phyloP scores from a whole-genome alignment of 1,140 invertebrate genomes.

The Adelges cooleyi region DNA sequence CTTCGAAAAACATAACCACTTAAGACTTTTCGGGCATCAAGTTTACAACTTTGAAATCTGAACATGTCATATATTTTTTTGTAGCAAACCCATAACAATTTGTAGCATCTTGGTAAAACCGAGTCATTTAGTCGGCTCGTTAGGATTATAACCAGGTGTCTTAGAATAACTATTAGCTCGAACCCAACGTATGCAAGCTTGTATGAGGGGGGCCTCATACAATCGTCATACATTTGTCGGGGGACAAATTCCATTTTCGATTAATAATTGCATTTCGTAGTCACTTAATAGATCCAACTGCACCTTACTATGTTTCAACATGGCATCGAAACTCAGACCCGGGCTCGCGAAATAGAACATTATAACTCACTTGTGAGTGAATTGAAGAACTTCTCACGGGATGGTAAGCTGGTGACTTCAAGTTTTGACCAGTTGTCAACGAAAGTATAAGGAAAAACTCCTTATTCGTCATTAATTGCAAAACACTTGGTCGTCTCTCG shows the following conservation, averaged over 20 bases:
- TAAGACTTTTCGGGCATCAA: not conserved
- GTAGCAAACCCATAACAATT: not conserved
- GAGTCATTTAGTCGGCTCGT: not conserved
- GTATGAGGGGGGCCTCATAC: not conserved
- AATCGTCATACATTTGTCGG: too few species aligned
- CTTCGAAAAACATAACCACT: not conserved
- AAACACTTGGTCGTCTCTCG: not conserved
- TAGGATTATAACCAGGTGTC: too few species aligned
- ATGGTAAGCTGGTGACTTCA: constrained; percentile 35
- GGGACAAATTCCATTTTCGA: not conserved
- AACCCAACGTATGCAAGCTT: not conserved
- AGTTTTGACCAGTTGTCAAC: constrained; percentile 33
- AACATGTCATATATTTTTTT: not conserved
- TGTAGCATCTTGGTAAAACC: not conserved
- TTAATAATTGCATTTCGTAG: not conserved
- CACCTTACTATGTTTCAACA: too few species aligned
- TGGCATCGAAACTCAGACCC: too few species aligned
- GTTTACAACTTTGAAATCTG: not conserved
- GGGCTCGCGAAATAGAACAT: not conserved
- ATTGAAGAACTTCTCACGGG: constrained; percentile 37
- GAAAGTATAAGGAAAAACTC: constrained; percentile 35
- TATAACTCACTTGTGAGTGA: constrained; percentile 34
- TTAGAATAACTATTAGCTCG: not conserved
- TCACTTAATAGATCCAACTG: not conserved
- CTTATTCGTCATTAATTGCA: constrained; percentile 31